Evolutionary conservation across 2,797 vertebrate genomes (phyloP).

Genomic region (Octomys mimax): DNA sequence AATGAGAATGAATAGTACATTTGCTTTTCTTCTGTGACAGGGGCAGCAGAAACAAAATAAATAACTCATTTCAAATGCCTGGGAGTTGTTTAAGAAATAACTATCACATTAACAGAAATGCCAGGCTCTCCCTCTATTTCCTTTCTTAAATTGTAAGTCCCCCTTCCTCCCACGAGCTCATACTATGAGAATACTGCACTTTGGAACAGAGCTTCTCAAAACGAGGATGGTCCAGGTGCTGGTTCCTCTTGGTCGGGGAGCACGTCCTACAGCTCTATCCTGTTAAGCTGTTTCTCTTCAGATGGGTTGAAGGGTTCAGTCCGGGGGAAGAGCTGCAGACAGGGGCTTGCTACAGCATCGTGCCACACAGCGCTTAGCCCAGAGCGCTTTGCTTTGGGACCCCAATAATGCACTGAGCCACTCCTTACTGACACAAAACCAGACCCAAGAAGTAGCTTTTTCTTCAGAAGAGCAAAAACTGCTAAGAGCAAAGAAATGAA

Average conservation of each 20-base stretch:
- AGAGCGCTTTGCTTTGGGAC: neutral
- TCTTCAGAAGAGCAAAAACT: neutral
- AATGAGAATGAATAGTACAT: conserved; percentile 80
- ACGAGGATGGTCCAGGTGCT: neutral
- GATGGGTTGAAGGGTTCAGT: neutral
- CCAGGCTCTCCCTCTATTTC: conserved; percentile 17
- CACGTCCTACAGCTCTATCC: neutral
- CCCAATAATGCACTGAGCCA: neutral
- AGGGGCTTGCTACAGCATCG: neutral
- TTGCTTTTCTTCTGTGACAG: conserved; percentile 73
- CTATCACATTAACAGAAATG: conserved; percentile 75
- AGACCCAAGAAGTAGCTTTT: neutral
- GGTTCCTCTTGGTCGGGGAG: neutral
- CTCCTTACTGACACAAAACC: neutral
- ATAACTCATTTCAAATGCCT: conserved; percentile 77
- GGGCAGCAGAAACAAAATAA: conserved; percentile 70
- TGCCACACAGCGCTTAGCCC: neutral
- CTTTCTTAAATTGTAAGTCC: conserved; percentile 31
- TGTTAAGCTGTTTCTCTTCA: neutral
- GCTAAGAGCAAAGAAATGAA: neutral
- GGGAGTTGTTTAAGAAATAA: conserved; percentile 75
- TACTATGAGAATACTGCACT: neutral
- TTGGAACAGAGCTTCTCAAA: conserved; percentile 39
- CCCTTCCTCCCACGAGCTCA: neutral
- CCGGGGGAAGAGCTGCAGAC: neutral